These are phyloP conservation scores for Tadarida brasiliensis DNA, from an alignment of 2,797 vertebrate genomes.

Conservation along the genomic window DNA sequence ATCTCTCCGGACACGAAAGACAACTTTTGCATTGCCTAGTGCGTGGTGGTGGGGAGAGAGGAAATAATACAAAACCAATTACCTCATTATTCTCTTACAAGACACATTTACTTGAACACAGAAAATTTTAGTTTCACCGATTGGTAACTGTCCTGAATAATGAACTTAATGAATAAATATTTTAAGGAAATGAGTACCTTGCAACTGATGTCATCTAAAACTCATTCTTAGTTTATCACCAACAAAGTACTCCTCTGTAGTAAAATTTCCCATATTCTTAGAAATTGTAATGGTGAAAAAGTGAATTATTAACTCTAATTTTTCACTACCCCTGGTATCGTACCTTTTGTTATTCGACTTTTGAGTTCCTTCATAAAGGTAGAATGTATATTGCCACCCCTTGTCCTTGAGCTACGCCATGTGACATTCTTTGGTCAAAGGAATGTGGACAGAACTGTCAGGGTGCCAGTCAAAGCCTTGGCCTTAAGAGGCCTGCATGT, in stretches of 20 bases:
- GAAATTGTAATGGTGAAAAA: constrained; percentile 30
- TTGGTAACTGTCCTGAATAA: not conserved
- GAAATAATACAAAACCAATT: not conserved
- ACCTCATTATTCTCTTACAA: constrained; percentile 25
- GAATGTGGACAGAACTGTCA: constrained; percentile 25
- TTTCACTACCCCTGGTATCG: not conserved
- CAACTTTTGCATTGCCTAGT: constrained; percentile 21
- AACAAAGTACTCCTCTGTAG: constrained; percentile 5
- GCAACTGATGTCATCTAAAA: not conserved
- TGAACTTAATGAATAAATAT: constrained; percentile 54
- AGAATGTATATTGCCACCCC: not conserved
- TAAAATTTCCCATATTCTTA: constrained; percentile 46
- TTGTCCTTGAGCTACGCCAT: constrained; percentile 33
- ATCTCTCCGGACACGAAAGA: constrained; percentile 34
- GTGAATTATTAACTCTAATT: not conserved
- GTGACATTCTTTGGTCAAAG: constrained; percentile 52
- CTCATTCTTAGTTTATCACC: constrained; percentile 30
- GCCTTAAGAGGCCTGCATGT: constrained; percentile 24
- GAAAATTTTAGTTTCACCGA: constrained; percentile 37
- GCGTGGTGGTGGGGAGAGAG: not conserved
- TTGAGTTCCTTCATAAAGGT: constrained; percentile 43
- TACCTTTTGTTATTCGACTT: constrained; percentile 5
- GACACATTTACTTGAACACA: constrained; percentile 40
- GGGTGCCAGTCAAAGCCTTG: not conserved
- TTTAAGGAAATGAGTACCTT: constrained; percentile 49